Base-by-base conservation (phyloP, 1,140 invertebrate genomes). In the Sinonovacula constricta region DNA sequence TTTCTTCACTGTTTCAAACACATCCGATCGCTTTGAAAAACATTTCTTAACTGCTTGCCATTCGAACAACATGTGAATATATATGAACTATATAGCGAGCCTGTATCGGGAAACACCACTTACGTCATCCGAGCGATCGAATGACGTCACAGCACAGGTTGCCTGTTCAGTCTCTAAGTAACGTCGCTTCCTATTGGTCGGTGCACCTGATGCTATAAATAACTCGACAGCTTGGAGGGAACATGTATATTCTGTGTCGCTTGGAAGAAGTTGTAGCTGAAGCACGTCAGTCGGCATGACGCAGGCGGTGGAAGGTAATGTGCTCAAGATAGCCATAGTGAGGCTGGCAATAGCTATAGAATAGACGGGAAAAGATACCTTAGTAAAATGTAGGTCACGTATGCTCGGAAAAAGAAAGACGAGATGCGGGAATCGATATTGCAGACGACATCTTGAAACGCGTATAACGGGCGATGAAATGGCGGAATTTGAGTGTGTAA, bases 91-190 rank as follows among this genome's bases (percentile, higher is more conserved):
- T 45, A 57, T 70, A 70, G 68, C 59, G 59, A 70, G 45, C 68
- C 59, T 33, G 68, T 70, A 59, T 70, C 53, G 68, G 68, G 68
- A 70, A 70, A 70, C 68, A 70, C 68, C 68, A 45, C 39, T 26
- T 67, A 67, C 65, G 68, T 70, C 68, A 70, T 70, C 18, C 26
- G 49, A 28, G 33, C 28, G 18, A 5, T 36, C 3, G 51, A 70
- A 70, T 70, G 54, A 70, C 68, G 68, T 70, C 68, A 70, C 68
- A 28, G 30, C 68, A 39, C 54, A 56, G 54, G 39, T 56, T 39
- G 34, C 59, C 54, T 70, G 34, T 70, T 15, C 30, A 59, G 22
- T 36, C 24, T 18, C 28, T 54, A 70, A 34, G 68, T 70, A 70
- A 70, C 68, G 53, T 28, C 3, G n/a, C 14, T 59, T 57, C 28